Evolutionary conservation across 1,140 invertebrate species (phyloP), one percentile per base, ranked within the genome.

Genomic region (Drosophila pectinifera): DNA sequence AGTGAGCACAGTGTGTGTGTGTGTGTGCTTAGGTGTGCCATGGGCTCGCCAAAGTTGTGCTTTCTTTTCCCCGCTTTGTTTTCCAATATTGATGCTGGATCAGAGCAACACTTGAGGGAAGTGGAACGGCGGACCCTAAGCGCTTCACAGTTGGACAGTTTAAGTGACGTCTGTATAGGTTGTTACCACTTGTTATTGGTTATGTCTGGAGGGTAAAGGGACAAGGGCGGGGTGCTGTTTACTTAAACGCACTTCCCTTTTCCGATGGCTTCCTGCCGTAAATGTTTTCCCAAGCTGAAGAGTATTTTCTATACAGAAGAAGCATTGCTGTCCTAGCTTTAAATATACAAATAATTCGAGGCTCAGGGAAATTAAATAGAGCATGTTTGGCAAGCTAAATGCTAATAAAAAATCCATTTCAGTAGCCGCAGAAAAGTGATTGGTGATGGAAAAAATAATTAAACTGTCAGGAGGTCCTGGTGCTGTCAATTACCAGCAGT

Each of bases 131-230:
- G 57, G 56, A 39, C 18, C 42, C 51, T 56, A 34, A 51, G 59
- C 51, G 68, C 59, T 59, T 73, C 18, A 58, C 74, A 78, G 74
- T 88, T 82, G 78, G 83, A 85, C 82, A 88, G 75, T 79, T 88
- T 88, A 82, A 88, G 74, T 86, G 83, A 46, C 70, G 74, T 51
- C 51, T 61, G 8, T 65, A 46, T 69, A 54, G 62, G 39, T 56
- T 77, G 34, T 76, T 61, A 22, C 26, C 55, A 55, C 48, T 64
- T 59, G 43, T 57, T 62, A 67, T 69, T 57, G 53, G 20, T 39
- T 36, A 31, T 63, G 28, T 39, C 54, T 48, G 31, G 14, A 24
- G 36, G 41, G 31, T 7, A n/a, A 48, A 38, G 5, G 36, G 13
- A 63, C 49, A 38, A 10, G 10, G 6, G 1, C 14, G 36, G 38